Conservation (phyloP, 2,888 invertebrate species). For the Hermaeophaga mercurialis region DNA sequence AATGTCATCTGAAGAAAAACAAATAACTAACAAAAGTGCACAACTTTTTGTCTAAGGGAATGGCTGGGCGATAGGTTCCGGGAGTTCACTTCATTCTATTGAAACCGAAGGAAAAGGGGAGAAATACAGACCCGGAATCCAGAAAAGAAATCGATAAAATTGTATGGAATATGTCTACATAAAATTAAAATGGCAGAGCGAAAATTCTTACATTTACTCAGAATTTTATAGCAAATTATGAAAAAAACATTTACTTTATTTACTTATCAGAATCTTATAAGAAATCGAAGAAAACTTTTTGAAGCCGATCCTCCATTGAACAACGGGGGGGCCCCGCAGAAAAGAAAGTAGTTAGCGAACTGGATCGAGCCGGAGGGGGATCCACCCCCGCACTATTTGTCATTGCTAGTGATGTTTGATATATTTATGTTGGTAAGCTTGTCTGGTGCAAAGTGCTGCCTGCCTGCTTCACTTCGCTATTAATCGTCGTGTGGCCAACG, state of each 20-base stretch:
- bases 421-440: conserved; percentile 56
- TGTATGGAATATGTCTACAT: no score
- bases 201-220: no score
- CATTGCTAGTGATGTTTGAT: conserved; percentile 57
- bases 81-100: conserved; percentile 35
- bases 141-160: no score
- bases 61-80: conserved; percentile 24
- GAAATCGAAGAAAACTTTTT: no score
- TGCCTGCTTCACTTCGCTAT: conserved; percentile 45
- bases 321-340: conserved; percentile 1
- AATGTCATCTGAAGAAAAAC: conserved; percentile 56
- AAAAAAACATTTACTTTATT: no score
- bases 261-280: no score
- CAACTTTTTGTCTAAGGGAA: conserved; percentile 41
- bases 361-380: conserved; percentile 10
- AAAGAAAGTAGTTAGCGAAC: conserved; percentile 23
- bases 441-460: conserved; percentile 54
- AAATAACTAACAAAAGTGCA: conserved; percentile 52
- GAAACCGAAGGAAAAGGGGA: conserved; percentile 26
- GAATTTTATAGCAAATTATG: no score
- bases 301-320: no score
- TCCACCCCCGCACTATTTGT: conserved; percentile 54
- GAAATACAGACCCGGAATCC: conserved; percentile 6
- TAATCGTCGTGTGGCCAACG: conserved; percentile 42
- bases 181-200: no score